phyloP scores from a whole-genome alignment of 1,140 invertebrate species.

The Orussus abietinus region DNA sequence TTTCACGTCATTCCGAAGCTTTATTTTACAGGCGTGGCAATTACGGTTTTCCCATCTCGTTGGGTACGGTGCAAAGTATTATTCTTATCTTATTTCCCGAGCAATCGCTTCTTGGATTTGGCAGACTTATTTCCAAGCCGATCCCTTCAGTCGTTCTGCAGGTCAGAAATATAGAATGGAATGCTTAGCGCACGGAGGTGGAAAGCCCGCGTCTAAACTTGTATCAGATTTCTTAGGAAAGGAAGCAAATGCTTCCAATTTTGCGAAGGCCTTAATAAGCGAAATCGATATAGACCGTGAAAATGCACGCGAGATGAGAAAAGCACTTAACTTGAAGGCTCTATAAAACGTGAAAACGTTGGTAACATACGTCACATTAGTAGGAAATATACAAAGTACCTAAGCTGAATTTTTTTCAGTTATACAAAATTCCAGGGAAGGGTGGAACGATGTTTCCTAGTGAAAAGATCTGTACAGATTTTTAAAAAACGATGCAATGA shows the following conservation, averaged over 20 bases:
- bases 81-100: slow-evolving; percentile 92
- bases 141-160: slow-evolving; percentile 74
- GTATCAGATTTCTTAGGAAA: slow-evolving; percentile 71
- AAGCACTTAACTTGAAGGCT: not conserved
- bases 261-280: slow-evolving; percentile 56
- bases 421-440: no score
- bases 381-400: no score
- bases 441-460: no score
- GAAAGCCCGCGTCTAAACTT: slow-evolving; percentile 69
- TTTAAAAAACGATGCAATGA: not conserved
- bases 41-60: slow-evolving; percentile 94
- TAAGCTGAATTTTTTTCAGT: no score
- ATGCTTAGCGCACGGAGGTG: slow-evolving; percentile 85
- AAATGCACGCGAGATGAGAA: slow-evolving; percentile 36
- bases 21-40: slow-evolving; percentile 86
- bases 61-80: slow-evolving; percentile 98
- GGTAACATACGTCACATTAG: no score
- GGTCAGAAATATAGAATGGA: slow-evolving; percentile 75
- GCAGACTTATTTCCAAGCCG: slow-evolving; percentile 78
- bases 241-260: slow-evolving; percentile 60
- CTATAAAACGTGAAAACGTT: no score
- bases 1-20: no score
- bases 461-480: no score
- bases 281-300: slow-evolving; percentile 58
- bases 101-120: slow-evolving; percentile 92